Conservation (phyloP, 2,888 invertebrate species). For the Volucella inflata region DNA sequence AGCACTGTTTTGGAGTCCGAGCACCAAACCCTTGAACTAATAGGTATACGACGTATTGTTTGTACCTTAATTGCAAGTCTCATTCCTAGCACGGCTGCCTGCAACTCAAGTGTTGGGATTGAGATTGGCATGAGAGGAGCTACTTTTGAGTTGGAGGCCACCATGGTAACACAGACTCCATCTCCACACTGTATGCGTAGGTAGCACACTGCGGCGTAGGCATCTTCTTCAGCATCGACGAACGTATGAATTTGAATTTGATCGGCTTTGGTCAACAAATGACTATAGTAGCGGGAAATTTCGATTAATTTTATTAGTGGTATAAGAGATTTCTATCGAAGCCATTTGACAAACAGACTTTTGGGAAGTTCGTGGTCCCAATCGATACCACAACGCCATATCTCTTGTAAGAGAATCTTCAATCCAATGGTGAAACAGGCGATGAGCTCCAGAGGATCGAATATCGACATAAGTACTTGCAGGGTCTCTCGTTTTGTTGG, state of each 20-base stretch:
- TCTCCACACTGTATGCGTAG: slow-evolving; percentile 52
- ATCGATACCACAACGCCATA: too few relatives aligned
- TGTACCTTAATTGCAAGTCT: slow-evolving; percentile 19
- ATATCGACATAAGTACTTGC: slow-evolving; percentile 72
- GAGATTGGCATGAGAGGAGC: neutral
- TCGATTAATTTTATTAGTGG: slow-evolving; percentile 43
- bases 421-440: slow-evolving; percentile 61
- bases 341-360: slow-evolving; percentile 44
- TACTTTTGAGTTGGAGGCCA: neutral
- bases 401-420: slow-evolving; percentile 63
- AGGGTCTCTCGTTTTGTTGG: slow-evolving; percentile 67
- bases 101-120: neutral
- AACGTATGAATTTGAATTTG: slow-evolving; percentile 76
- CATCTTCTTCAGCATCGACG: slow-evolving; percentile 76
- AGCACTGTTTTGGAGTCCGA: slow-evolving; percentile 66
- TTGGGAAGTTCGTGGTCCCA: slow-evolving; percentile 60
- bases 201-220: slow-evolving; percentile 76
- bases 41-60: slow-evolving; percentile 15
- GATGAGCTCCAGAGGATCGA: slow-evolving; percentile 69
- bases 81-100: too few relatives aligned
- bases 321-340: slow-evolving; percentile 57
- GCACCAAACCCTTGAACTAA: slow-evolving; percentile 37
- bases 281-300: slow-evolving; percentile 65
- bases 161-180: neutral
- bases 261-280: slow-evolving; percentile 24